These are phyloP conservation scores for Achroia grisella DNA, from an alignment of 1,140 invertebrate genomes.

Conservation along the genomic window DNA sequence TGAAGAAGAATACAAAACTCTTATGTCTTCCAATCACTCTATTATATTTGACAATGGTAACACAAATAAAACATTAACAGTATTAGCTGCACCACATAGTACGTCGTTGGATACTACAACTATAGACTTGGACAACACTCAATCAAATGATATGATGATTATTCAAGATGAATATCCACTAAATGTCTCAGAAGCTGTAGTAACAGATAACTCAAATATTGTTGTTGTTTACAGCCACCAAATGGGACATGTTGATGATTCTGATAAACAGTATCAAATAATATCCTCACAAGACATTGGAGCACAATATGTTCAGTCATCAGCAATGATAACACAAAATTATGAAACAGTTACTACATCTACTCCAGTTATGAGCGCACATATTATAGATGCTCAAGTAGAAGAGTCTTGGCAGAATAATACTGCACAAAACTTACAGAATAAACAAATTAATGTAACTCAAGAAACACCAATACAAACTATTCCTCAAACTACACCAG, in stretches of 20 bases:
- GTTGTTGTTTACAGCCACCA: conserved; percentile 77
- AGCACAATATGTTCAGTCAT: conserved; percentile 50
- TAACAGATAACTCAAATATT: conserved; percentile 74
- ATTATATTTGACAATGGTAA: conserved; percentile 57
- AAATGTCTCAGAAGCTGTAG: conserved; percentile 55
- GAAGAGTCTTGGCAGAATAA: conserved; percentile 38
- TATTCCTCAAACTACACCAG: conserved; percentile 4
- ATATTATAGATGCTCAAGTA: conserved; percentile 28
- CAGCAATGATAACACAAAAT: conserved; percentile 71
- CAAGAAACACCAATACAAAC: conserved; percentile 22
- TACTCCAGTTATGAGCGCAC: conserved; percentile 37
- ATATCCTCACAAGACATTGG: conserved; percentile 47
- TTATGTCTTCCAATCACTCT: conserved; percentile 56
- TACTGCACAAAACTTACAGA: conserved; percentile 24
- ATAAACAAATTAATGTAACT: conserved; percentile 20
- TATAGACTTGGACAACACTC: conserved; percentile 44
- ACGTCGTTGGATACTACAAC: conserved; percentile 24
- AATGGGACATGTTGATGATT: conserved; percentile 51
- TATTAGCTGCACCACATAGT: conserved; percentile 35
- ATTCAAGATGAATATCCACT: conserved; percentile 60
- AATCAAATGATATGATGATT: conserved; percentile 65
- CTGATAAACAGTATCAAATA: conserved; percentile 69
- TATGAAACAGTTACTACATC: conserved; percentile 71
- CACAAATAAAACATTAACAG: conserved; percentile 46
- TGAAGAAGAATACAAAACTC: conserved; percentile 67